Conservation (phyloP, 2,797 vertebrate species). For the Acipenser ruthenus region DNA sequence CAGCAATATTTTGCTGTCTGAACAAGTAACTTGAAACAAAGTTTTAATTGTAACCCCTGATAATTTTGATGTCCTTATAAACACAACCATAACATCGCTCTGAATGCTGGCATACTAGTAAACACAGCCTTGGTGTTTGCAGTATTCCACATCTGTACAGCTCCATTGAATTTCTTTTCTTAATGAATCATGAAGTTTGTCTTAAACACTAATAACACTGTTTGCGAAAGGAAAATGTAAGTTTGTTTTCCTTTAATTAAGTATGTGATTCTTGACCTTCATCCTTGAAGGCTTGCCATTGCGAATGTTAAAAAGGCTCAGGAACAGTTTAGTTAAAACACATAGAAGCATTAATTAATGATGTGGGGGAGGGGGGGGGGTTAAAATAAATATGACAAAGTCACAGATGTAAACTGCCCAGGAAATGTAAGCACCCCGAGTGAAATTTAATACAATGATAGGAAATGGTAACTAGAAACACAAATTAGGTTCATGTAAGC, state of each 20-base stretch:
- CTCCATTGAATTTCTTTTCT: constrained; percentile 70
- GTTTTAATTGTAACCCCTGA: constrained; percentile 6
- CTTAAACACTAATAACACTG: constrained; percentile 62
- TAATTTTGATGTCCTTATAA: constrained; percentile 11
- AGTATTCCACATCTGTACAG: constrained; percentile 54
- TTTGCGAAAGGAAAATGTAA: constrained; percentile 54
- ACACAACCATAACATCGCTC: constrained; percentile 10
- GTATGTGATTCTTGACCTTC: constrained; percentile 42
- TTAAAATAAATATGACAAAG: constrained; percentile 45
- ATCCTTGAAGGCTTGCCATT: constrained; percentile 25
- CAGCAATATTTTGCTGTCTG: not conserved
- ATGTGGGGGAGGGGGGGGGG: constrained; percentile 20
- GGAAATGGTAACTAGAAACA: constrained; percentile 51
- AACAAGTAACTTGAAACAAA: not conserved
- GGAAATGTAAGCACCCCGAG: constrained; percentile 45
- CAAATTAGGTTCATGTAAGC: constrained; percentile 19
- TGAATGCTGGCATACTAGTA: constrained; percentile 21
- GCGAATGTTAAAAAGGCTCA: constrained; percentile 27
- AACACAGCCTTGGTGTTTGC: constrained; percentile 26
- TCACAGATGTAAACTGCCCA: constrained; percentile 44
- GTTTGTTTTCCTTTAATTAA: constrained; percentile 74
- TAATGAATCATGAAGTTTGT: constrained; percentile 78
- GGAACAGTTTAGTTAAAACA: constrained; percentile 22
- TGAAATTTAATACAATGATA: constrained; percentile 46
- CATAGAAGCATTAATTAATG: constrained; percentile 9